Evolutionary conservation across 1,140 invertebrate genomes (phyloP).

Genomic region (Nephila pilipes): DNA sequence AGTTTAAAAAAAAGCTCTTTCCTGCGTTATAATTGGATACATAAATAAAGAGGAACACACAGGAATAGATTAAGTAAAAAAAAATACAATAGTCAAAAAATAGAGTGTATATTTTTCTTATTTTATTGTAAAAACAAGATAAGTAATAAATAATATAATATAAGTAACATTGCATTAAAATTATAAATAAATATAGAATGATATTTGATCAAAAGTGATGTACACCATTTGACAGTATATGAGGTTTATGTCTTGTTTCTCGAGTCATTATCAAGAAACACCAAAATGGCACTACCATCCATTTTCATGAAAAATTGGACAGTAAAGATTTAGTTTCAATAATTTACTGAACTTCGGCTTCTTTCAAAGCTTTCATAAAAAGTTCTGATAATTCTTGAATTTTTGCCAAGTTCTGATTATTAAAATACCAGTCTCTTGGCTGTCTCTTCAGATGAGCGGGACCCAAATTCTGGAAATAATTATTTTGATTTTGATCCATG

Average conservation of each 20-base stretch:
- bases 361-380: slow-evolving; percentile 65
- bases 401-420: slow-evolving; percentile 50
- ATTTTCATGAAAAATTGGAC: background rate
- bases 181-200: slow-evolving; percentile 40
- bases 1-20: too few species aligned
- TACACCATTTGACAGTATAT: background rate
- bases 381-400: slow-evolving; percentile 60
- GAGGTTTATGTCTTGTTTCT: slow-evolving; percentile 25
- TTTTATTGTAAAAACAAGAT: slow-evolving; percentile 44
- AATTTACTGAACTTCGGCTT: slow-evolving; percentile 44
- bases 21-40: too few species aligned
- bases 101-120: background rate
- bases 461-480: slow-evolving; percentile 58
- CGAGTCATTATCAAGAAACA: background rate
- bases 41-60: too few species aligned
- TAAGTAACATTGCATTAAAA: slow-evolving; percentile 29
- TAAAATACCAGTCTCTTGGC: slow-evolving; percentile 60
- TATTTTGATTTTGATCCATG: slow-evolving; percentile 45
- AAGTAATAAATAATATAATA: slow-evolving; percentile 46
- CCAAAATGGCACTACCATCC: slow-evolving; percentile 62
- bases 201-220: slow-evolving; percentile 44
- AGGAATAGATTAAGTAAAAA: background rate
- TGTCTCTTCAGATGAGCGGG: slow-evolving; percentile 62
- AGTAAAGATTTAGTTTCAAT: slow-evolving; percentile 22
- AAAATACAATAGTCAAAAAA: background rate